Percentiles rank a stretch among this genome's conserved stretches.
These are phyloP conservation scores for Acanthosepion lycidas DNA, from an alignment of 2,888 invertebrate species.

Conservation along the genomic window DNA sequence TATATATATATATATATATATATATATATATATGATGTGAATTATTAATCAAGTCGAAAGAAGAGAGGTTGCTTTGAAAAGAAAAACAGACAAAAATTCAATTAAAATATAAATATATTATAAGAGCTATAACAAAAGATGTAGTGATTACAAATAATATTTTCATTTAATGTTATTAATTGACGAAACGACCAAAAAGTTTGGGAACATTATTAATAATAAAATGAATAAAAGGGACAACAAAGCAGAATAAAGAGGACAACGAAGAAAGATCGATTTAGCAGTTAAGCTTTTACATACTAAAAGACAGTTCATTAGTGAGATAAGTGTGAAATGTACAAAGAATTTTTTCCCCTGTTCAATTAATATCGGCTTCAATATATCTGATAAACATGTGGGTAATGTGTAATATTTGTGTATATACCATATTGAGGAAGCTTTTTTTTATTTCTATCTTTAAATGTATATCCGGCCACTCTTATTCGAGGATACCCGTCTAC, in stretches of 20 bases:
- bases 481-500: no score
- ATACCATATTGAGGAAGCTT: background rate
- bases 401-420: background rate
- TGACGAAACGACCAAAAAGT: background rate
- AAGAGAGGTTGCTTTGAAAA: background rate
- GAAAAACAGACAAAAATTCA: background rate
- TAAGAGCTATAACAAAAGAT: background rate
- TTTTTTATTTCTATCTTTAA: no score
- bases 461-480: background rate
- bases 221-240: background rate
- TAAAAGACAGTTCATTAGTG: background rate
- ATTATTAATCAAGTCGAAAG: background rate
- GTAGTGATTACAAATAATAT: background rate
- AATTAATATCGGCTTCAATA: background rate
- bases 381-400: background rate
- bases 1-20: background rate
- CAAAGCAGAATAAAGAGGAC: background rate
- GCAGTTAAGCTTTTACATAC: background rate
- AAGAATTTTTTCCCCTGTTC: background rate
- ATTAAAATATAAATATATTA: background rate
- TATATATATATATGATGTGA: background rate
- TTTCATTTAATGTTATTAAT: background rate
- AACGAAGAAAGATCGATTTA: background rate
- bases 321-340: background rate
- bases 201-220: background rate